phyloP scores from a whole-genome alignment of 2,888 invertebrate species.

The Microplitis manilae region DNA sequence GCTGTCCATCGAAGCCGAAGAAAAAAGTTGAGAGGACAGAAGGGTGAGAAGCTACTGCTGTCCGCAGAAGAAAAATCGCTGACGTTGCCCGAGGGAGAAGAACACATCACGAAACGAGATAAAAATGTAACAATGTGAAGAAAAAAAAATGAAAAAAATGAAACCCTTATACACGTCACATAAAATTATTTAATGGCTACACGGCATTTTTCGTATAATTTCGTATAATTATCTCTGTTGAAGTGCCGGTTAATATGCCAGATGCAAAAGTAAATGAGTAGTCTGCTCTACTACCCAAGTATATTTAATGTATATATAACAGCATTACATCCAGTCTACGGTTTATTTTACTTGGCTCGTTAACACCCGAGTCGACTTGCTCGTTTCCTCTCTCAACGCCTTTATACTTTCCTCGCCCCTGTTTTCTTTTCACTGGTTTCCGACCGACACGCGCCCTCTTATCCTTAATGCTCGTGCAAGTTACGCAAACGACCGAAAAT shows the following conservation, averaged over 20 bases:
- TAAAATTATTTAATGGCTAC: neutral
- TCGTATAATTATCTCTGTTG: conserved; percentile 29
- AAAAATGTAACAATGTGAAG: conserved; percentile 9
- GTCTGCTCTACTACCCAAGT: no score
- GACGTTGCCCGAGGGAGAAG: conserved; percentile 17
- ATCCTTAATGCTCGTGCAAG: conserved; percentile 14
- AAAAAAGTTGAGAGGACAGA: conserved; percentile 2
- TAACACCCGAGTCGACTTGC: conserved; percentile 38
- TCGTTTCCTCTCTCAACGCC: conserved; percentile 16
- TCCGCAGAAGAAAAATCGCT: conserved; percentile 28
- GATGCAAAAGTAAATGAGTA: conserved; percentile 32
- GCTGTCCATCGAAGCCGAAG: conserved; percentile 21
- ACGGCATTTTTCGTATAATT: conserved; percentile 19
- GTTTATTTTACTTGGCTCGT: conserved; percentile 31
- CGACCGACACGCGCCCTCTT: conserved; percentile 22
- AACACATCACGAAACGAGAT: neutral
- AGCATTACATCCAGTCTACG: conserved; percentile 5
- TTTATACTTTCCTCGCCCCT: conserved; percentile 19
- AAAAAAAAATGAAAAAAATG: neutral
- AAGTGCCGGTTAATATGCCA: conserved; percentile 34
- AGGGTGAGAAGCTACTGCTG: neutral
- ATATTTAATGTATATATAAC: no score
- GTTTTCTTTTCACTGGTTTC: neutral
- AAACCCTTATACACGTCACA: neutral
- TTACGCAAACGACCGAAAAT: conserved; percentile 42